phyloP scores from a whole-genome alignment of 2,888 invertebrate species.

The Doris montereyensis region DNA sequence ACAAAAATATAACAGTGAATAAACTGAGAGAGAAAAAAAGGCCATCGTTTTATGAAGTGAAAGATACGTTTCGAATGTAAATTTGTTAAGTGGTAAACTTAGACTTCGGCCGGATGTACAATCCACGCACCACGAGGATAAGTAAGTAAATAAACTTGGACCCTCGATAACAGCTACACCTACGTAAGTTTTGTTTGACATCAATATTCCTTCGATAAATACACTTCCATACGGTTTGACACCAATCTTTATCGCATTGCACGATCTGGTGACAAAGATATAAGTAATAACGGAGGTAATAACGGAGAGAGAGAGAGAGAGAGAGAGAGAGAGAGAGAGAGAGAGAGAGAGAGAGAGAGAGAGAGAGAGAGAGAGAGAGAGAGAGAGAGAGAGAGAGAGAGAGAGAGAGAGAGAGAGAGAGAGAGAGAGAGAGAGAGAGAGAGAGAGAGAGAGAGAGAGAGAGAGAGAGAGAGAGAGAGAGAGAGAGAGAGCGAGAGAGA shows the following conservation, averaged over 20 bases:
- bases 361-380: neutral
- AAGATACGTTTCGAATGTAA: too few relatives aligned
- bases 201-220: neutral
- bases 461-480: neutral
- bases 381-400: neutral
- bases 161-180: too few relatives aligned
- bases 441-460: neutral
- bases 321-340: neutral
- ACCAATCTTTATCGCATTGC: neutral
- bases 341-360: neutral
- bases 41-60: too few relatives aligned
- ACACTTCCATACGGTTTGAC: neutral
- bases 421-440: neutral
- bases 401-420: neutral
- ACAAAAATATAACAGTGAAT: too few relatives aligned
- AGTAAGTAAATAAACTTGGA: too few relatives aligned
- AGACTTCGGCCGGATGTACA: too few relatives aligned
- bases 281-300: neutral
- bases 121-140: too few relatives aligned
- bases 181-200: too few relatives aligned
- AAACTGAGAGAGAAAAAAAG: too few relatives aligned
- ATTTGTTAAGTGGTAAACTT: too few relatives aligned
- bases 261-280: neutral
- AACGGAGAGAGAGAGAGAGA: neutral
- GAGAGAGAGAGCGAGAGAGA: neutral